A percentile compares a stretch with the other conserved stretches of the same genome.
These are phyloP conservation scores for Charadrius vociferus DNA, from an alignment of 2,113 vertebrate genomes.

Conservation along the genomic window DNA sequence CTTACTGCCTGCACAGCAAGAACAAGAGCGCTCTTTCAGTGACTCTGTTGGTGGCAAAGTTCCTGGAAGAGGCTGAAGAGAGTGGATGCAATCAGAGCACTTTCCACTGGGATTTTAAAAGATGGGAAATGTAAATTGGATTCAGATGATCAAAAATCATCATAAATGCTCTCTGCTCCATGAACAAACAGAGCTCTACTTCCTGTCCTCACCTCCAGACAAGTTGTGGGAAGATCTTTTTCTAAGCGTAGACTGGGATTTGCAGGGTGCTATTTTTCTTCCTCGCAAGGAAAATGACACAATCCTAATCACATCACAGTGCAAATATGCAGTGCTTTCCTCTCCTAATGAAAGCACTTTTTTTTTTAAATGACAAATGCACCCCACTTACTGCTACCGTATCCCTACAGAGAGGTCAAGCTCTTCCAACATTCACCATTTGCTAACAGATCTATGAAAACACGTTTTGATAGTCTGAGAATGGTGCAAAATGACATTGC, in stretches of 20 bases:
- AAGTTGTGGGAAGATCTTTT: neutral
- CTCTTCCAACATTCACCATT: neutral
- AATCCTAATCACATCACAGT: neutral
- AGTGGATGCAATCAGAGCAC: neutral
- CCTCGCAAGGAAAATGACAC: neutral
- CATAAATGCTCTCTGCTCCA: neutral
- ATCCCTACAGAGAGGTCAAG: neutral
- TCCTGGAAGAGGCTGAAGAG: neutral
- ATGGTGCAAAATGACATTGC: neutral
- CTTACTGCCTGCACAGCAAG: neutral
- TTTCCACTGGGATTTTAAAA: neutral
- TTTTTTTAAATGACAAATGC: neutral
- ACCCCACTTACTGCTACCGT: neutral
- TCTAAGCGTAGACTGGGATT: neutral
- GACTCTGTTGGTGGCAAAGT: neutral
- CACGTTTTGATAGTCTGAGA: neutral
- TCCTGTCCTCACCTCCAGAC: neutral
- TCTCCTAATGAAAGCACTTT: neutral
- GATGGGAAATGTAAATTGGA: neutral
- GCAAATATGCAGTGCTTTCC: neutral
- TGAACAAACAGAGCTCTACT: neutral
- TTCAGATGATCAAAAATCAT: neutral
- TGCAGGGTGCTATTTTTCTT: neutral
- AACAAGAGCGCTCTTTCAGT: constrained; percentile 5
- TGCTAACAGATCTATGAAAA: neutral